Conservation (phyloP, 2,797 vertebrate genomes). For the Sebastes goodei region DNA sequence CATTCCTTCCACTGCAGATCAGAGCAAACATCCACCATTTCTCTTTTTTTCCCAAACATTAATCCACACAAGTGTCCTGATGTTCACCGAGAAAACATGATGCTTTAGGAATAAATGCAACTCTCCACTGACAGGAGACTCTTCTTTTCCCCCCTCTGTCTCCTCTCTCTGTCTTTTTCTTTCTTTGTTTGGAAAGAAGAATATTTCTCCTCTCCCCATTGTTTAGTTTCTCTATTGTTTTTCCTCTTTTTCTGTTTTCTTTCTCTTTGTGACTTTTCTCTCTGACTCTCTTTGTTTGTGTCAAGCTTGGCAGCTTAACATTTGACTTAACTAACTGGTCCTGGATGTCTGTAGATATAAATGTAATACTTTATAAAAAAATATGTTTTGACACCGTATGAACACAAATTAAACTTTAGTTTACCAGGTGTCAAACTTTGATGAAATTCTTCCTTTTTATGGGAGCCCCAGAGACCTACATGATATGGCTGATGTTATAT, state of each 20-base stretch:
- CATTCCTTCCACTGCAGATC: conserved; percentile 53
- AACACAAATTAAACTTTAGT: not conserved
- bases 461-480: too few species aligned
- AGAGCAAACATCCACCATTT: not conserved
- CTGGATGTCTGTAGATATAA: not conserved
- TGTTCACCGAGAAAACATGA: not conserved
- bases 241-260: not conserved
- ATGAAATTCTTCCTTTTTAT: not conserved
- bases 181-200: not conserved
- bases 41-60: not conserved
- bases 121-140: not conserved
- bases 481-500: not conserved
- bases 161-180: not conserved
- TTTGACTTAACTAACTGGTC: not conserved
- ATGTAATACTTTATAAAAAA: not conserved
- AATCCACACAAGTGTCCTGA: not conserved
- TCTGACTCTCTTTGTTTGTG: not conserved
- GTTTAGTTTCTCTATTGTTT: not conserved
- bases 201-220: not conserved
- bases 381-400: not conserved
- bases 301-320: not conserved
- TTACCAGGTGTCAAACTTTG: not conserved
- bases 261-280: not conserved
- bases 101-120: not conserved
- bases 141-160: not conserved